These are phyloP conservation scores for Congeria kusceri DNA, from an alignment of 2,888 invertebrate species.

Conservation along the genomic window DNA sequence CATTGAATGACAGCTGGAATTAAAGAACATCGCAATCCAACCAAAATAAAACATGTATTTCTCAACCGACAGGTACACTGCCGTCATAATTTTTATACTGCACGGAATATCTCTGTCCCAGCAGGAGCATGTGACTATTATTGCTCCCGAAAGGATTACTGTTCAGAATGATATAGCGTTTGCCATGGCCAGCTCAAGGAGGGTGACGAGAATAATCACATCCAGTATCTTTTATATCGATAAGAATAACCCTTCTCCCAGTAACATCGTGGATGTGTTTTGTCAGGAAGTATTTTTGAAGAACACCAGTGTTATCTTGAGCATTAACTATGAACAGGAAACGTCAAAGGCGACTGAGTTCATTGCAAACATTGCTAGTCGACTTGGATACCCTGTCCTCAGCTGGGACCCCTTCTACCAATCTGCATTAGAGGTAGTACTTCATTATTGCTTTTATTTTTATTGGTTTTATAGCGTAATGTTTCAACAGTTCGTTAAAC, in stretches of 20 bases:
- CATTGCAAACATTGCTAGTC: not conserved
- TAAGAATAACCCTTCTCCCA: not conserved
- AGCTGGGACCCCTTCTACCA: not conserved
- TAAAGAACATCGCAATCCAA: too few relatives aligned
- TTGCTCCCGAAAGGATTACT: not conserved
- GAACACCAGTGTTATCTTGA: not conserved
- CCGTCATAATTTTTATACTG: too few relatives aligned
- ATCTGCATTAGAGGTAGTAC: not conserved
- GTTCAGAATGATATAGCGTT: not conserved
- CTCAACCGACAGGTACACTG: too few relatives aligned
- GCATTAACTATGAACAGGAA: conserved; percentile 1
- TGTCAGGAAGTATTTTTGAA: not conserved
- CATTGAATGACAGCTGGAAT: too few relatives aligned
- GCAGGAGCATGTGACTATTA: conserved; percentile 1
- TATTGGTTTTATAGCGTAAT: too few relatives aligned
- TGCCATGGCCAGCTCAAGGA: not conserved
- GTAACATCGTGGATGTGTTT: not conserved
- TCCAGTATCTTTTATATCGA: not conserved
- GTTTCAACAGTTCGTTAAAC: too few relatives aligned
- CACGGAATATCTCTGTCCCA: too few relatives aligned
- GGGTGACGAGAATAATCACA: not conserved
- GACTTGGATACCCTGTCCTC: not conserved
- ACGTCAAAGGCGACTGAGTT: not conserved
- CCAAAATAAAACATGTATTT: too few relatives aligned
- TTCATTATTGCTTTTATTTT: too few relatives aligned